These are phyloP conservation scores for Corythoichthys intestinalis DNA, from an alignment of 2,113 vertebrate species.

Conservation along the genomic window DNA sequence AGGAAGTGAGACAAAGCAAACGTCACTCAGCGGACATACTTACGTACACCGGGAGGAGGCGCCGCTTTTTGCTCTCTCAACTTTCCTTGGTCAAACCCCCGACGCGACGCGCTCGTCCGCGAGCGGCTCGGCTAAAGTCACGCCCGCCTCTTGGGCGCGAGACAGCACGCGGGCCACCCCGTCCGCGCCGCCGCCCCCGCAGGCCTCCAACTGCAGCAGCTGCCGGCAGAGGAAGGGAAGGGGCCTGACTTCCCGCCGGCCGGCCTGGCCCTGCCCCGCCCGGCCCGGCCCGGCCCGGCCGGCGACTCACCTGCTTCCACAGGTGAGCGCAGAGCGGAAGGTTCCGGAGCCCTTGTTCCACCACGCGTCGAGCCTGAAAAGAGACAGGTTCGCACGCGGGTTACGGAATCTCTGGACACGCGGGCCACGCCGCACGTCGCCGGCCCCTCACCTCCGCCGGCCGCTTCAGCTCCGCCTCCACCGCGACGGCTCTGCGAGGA, in stretches of 20 bases:
- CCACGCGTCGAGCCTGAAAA: conserved; percentile 84
- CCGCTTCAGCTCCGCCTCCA: conserved; percentile 84
- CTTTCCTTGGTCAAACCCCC: conserved; percentile 6
- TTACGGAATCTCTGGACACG: conserved; percentile 2
- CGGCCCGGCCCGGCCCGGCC: no score
- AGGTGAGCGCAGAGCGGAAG: conserved; percentile 92
- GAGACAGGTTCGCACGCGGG: conserved; percentile 5
- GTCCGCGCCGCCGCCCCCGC: conserved; percentile 84
- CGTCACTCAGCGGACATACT: conserved; percentile 93
- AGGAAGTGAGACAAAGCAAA: conserved; percentile 71
- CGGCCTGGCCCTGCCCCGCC: no score
- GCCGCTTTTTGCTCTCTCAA: conserved; percentile 11
- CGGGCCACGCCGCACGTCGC: not conserved
- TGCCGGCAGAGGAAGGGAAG: conserved; percentile 57
- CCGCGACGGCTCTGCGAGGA: conserved; percentile 86
- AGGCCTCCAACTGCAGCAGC: conserved; percentile 94
- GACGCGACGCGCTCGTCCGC: not conserved
- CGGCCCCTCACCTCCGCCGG: conserved; percentile 84
- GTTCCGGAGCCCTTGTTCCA: conserved; percentile 88
- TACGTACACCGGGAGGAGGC: conserved; percentile 82
- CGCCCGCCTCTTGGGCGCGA: conserved; percentile 92
- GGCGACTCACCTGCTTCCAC: conserved; percentile 94
- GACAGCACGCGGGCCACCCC: conserved; percentile 89
- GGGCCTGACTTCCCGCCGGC: no score
- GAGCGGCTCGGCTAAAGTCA: conserved; percentile 65